phyloP scores from a whole-genome alignment of 2,113 vertebrate species.

The Phodopus roborovskii region DNA sequence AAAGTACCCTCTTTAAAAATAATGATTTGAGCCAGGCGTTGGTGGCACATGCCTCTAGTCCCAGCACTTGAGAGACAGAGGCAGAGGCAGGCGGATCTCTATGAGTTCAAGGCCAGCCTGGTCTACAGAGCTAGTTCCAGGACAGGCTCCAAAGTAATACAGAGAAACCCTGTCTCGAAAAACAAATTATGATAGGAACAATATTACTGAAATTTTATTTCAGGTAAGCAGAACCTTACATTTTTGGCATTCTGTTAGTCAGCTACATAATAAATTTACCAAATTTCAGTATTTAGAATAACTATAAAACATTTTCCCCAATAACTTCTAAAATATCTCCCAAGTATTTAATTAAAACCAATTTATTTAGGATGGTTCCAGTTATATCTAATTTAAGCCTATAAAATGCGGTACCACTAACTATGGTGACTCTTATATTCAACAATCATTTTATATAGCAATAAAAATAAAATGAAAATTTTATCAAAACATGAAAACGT shows the following conservation, averaged over 20 bases:
- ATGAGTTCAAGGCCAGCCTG: too few relatives aligned
- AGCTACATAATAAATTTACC: background rate
- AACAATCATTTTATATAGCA: background rate
- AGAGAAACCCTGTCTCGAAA: too few relatives aligned
- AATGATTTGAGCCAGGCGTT: too few relatives aligned
- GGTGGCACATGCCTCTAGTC: too few relatives aligned
- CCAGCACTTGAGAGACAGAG: too few relatives aligned
- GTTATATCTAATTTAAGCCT: slow-evolving; percentile 6
- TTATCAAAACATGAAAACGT: slow-evolving; percentile 13
- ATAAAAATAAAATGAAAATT: slow-evolving; percentile 8
- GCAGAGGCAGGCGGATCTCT: too few relatives aligned
- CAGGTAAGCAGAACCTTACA: background rate
- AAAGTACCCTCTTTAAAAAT: background rate
- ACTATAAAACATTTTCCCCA: background rate
- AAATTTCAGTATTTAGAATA: slow-evolving; percentile 42
- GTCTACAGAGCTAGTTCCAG: too few relatives aligned
- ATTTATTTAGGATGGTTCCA: slow-evolving; percentile 54
- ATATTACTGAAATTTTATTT: slow-evolving; percentile 51
- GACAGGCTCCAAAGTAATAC: too few relatives aligned
- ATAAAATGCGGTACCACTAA: background rate
- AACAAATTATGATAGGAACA: background rate
- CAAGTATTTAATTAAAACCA: slow-evolving; percentile 45
- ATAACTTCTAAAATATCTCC: background rate
- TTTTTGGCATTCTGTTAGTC: slow-evolving; percentile 47
- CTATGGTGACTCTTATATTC: background rate